Evolutionary conservation across 2,113 vertebrate genomes (phyloP).

Genomic region (Syrmaticus mikado): DNA sequence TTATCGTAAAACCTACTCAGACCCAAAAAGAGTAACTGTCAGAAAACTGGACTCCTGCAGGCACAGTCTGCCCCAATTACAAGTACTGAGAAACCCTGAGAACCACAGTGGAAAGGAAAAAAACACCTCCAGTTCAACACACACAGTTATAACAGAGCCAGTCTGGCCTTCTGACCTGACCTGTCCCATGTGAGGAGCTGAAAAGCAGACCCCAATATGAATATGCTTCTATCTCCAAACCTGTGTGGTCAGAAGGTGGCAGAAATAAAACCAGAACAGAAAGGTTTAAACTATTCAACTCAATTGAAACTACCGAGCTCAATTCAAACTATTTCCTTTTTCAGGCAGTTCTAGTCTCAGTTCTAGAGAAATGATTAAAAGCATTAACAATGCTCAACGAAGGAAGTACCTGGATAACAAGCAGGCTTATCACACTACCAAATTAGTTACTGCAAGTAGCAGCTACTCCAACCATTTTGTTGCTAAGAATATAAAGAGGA

Average conservation of each 20-base stretch:
- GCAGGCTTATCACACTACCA: background rate
- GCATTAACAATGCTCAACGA: background rate
- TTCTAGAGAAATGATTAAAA: background rate
- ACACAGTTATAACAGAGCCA: background rate
- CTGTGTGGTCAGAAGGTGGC: background rate
- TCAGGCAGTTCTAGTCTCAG: background rate
- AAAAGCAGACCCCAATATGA: background rate
- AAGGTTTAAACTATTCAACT: background rate
- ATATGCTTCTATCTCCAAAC: background rate
- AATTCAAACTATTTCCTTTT: background rate
- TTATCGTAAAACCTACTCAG: background rate
- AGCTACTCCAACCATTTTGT: background rate
- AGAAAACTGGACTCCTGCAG: background rate
- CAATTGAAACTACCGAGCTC: no score
- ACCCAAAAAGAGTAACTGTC: background rate
- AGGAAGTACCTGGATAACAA: background rate
- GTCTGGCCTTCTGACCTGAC: background rate
- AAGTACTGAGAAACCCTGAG: background rate
- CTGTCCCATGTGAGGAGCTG: background rate
- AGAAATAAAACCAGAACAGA: background rate
- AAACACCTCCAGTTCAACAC: background rate
- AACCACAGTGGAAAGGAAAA: background rate
- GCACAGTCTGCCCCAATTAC: background rate
- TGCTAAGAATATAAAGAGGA: background rate
- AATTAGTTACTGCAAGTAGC: background rate